Evolutionary conservation across 1,140 invertebrate species (phyloP).

Genomic region (Argopecten irradians): DNA sequence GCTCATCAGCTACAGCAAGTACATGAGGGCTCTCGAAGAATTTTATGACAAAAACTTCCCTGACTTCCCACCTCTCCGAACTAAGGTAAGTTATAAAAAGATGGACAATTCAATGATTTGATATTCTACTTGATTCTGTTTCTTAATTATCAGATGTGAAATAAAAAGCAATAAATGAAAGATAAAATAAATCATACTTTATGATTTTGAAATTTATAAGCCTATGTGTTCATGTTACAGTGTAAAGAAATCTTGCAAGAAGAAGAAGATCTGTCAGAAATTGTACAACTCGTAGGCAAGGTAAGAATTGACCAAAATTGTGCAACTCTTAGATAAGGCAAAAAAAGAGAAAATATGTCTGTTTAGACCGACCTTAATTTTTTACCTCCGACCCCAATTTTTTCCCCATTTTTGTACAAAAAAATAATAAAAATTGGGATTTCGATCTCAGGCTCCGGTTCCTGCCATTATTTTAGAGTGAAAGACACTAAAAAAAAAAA

Average conservation of each 20-base stretch:
- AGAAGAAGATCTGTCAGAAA: conserved; percentile 99
- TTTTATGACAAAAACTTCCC: conserved; percentile 99
- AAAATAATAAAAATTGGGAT: no score
- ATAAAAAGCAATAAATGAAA: background rate
- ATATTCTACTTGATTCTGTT: background rate
- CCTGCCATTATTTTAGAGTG: no score
- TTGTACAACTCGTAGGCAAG: conserved; percentile 99
- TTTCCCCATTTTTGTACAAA: no score
- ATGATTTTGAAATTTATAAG: background rate
- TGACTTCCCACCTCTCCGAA: conserved; percentile 95
- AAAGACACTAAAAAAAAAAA: no score
- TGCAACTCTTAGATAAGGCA: background rate
- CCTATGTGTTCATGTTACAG: conserved; percentile 58
- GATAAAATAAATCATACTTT: background rate
- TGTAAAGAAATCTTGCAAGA: conserved; percentile 87
- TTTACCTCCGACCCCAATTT: no score
- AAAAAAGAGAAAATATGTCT: no score
- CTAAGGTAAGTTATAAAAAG: conserved; percentile 74
- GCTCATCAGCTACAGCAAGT: conserved; percentile 99
- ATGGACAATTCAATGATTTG: background rate
- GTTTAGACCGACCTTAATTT: no score
- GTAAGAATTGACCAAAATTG: conserved; percentile 63
- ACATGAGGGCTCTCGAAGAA: conserved; percentile 97
- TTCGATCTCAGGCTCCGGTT: no score
- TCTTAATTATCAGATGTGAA: background rate